A percentile compares a stretch with the other conserved stretches of the same genome.
phyloP scores from a whole-genome alignment of 2,888 invertebrate species.

The Hypomecis punctinalis region DNA sequence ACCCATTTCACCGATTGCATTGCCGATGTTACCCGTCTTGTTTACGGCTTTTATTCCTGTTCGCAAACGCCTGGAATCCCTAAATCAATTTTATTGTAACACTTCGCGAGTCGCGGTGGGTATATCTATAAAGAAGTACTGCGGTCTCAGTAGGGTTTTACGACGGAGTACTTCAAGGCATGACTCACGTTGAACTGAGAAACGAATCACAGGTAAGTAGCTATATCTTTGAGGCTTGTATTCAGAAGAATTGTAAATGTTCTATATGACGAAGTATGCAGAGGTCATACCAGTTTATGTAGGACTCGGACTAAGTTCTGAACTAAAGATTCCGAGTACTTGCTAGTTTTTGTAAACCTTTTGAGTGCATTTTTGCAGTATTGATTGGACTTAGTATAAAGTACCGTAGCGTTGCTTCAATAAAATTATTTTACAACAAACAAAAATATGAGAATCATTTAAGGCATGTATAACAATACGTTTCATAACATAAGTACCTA shows the following conservation, averaged over 20 bases:
- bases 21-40: conserved; percentile 11
- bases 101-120: conserved; percentile 12
- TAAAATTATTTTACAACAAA: no score
- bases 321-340: no score
- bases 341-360: no score
- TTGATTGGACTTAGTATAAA: no score
- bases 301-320: no score
- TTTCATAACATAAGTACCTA: no score
- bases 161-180: conserved; percentile 2
- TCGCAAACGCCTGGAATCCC: conserved; percentile 5
- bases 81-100: conserved; percentile 28
- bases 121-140: not conserved
- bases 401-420: no score
- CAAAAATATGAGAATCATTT: no score
- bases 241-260: not conserved
- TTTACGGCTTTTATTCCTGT: conserved; percentile 17
- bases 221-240: not conserved
- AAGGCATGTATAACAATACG: no score
- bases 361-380: no score
- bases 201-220: conserved; percentile 8
- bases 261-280: no score
- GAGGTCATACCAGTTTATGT: no score
- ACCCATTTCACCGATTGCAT: conserved; percentile 5
- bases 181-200: conserved; percentile 4
- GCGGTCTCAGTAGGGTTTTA: conserved; percentile 13